A percentile compares a stretch with the other conserved stretches of the same genome.
phyloP scores from a whole-genome alignment of 64 coral and sea anemone genomes.

The Stichodactyla mertensii region DNA sequence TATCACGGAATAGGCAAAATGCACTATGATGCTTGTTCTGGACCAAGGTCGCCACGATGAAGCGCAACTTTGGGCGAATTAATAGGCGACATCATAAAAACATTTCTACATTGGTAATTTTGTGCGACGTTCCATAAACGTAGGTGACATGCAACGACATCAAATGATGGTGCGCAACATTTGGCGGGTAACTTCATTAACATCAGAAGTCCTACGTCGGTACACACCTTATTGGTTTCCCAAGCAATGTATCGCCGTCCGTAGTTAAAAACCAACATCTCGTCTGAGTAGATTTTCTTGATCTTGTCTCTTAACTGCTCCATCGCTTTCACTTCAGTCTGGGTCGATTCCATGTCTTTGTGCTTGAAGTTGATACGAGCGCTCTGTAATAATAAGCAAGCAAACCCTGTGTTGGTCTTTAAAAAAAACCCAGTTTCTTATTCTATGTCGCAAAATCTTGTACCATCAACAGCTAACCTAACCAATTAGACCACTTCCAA shows the following conservation, averaged over 20 bases:
- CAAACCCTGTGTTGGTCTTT: not conserved
- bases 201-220: no score
- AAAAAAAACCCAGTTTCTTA: not conserved
- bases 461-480: not conserved
- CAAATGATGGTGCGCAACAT: no score
- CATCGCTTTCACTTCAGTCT: constrained; percentile 63
- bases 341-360: constrained; percentile 53
- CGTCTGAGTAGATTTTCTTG: constrained; percentile 34
- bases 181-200: no score
- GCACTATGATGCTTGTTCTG: no score
- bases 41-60: no score
- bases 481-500: no score
- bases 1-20: no score
- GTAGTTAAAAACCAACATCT: constrained; percentile 43
- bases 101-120: no score
- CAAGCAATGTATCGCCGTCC: constrained; percentile 33
- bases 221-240: constrained; percentile 73
- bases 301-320: constrained; percentile 42
- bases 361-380: constrained; percentile 37
- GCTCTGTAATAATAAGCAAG: constrained; percentile 17
- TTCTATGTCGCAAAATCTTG: not conserved
- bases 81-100: no score
- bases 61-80: no score
- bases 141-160: no score
- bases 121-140: no score